Conservation (phyloP, 2,888 invertebrate species). For the Hypena proboscidalis region DNA sequence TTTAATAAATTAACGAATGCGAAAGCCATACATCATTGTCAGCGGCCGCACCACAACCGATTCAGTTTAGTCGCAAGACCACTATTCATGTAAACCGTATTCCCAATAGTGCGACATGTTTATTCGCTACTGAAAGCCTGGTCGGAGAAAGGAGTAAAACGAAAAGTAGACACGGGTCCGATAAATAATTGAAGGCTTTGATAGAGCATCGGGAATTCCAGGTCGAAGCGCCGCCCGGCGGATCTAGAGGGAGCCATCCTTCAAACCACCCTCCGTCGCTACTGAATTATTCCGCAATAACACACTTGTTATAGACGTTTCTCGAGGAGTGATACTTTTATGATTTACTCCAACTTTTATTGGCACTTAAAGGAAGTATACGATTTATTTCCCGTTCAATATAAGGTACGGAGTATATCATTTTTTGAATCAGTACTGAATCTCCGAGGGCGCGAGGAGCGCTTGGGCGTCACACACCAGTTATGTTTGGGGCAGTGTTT, state of each 20-base stretch:
- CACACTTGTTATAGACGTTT: slow-evolving; percentile 85
- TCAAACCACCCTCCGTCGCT: slow-evolving; percentile 77
- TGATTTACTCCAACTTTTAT: slow-evolving; percentile 85
- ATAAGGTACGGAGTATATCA: slow-evolving; percentile 81
- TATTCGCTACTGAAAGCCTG: slow-evolving; percentile 73
- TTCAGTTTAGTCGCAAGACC: slow-evolving; percentile 64
- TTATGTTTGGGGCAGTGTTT: slow-evolving; percentile 57
- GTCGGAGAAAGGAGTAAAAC: slow-evolving; percentile 79
- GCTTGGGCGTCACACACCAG: slow-evolving; percentile 71
- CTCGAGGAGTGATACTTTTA: slow-evolving; percentile 83
- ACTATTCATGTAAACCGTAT: slow-evolving; percentile 67
- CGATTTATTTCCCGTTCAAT: slow-evolving; percentile 84
- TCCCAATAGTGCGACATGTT: slow-evolving; percentile 76
- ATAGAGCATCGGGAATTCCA: slow-evolving; percentile 80
- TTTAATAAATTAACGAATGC: slow-evolving; percentile 57
- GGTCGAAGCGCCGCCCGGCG: slow-evolving; percentile 63
- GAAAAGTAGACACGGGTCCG: slow-evolving; percentile 85
- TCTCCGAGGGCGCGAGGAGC: slow-evolving; percentile 64
- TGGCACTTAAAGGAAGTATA: slow-evolving; percentile 85
- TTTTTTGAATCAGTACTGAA: slow-evolving; percentile 74
- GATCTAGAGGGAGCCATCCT: slow-evolving; percentile 80
- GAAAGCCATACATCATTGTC: slow-evolving; percentile 65
- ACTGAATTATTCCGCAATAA: slow-evolving; percentile 85
- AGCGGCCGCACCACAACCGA: slow-evolving; percentile 48
- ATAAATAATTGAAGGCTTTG: slow-evolving; percentile 85